phyloP scores from a whole-genome alignment of 2,888 invertebrate genomes.

The Micoletzkya japonica region DNA sequence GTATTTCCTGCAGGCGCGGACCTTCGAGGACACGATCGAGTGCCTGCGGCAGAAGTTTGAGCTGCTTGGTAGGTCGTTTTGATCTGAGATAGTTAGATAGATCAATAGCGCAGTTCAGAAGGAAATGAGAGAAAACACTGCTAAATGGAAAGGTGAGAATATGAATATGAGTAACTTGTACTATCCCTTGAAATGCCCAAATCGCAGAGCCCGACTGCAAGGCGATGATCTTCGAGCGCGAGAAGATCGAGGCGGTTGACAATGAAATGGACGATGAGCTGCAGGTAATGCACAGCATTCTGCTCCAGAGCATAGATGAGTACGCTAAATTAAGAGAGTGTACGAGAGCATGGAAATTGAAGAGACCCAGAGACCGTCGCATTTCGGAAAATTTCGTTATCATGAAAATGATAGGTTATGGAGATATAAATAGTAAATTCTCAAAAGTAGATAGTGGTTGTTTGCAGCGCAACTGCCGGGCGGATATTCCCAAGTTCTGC shows the following conservation, averaged over 20 bases:
- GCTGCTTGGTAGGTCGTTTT: conserved; percentile 36
- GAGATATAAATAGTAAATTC: too few relatives aligned
- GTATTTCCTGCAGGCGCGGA: conserved; percentile 30
- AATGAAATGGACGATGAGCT: conserved; percentile 62
- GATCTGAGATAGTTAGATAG: conserved; percentile 3
- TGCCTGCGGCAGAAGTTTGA: conserved; percentile 65
- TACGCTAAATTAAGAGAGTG: too few relatives aligned
- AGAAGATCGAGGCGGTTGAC: conserved; percentile 66
- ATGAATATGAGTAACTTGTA: neutral
- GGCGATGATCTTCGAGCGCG: conserved; percentile 65
- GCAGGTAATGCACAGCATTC: conserved; percentile 36
- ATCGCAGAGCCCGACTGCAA: conserved; percentile 64
- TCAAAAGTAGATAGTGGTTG: neutral
- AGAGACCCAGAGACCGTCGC: neutral
- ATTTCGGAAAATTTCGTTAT: neutral
- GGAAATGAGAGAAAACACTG: too few relatives aligned
- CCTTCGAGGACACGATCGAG: conserved; percentile 62
- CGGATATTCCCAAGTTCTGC: conserved; percentile 66
- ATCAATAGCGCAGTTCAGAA: neutral
- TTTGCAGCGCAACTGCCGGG: conserved; percentile 73
- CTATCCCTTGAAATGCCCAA: neutral
- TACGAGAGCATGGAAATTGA: neutral
- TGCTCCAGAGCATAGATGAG: neutral
- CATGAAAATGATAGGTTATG: neutral
- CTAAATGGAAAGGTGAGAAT: too few relatives aligned